Evolutionary conservation across 2,797 vertebrate species (phyloP).

Genomic region (Sphaeramia orbicularis): DNA sequence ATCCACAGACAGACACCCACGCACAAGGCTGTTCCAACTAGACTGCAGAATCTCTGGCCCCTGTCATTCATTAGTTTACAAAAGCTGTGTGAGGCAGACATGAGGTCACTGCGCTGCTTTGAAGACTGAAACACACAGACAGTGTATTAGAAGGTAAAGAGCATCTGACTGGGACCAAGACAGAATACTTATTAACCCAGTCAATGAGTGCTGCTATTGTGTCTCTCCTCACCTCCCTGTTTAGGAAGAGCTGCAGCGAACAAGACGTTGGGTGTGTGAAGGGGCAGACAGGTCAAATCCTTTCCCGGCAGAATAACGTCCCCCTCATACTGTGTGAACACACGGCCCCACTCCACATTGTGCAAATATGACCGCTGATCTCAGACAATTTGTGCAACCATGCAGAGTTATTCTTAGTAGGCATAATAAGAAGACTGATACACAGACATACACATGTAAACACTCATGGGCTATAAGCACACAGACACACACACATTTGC

Average conservation of each 20-base stretch:
- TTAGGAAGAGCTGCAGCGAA: slow-evolving; percentile 62
- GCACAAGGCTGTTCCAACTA: slow-evolving; percentile 29
- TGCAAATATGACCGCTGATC: slow-evolving; percentile 72
- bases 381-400: slow-evolving; percentile 62
- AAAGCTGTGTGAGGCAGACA: slow-evolving; percentile 80
- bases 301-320: slow-evolving; percentile 55
- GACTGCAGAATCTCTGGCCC: slow-evolving; percentile 59
- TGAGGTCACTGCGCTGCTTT: slow-evolving; percentile 82
- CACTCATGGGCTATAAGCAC: slow-evolving; percentile 13
- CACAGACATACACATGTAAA: slow-evolving; percentile 25
- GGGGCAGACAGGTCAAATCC: slow-evolving; percentile 69
- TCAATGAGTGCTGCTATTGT: slow-evolving; percentile 80
- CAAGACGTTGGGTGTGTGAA: slow-evolving; percentile 72
- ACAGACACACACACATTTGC: slow-evolving; percentile 18
- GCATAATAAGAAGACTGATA: slow-evolving; percentile 34
- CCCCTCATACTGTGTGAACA: slow-evolving; percentile 54
- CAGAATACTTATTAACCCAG: slow-evolving; percentile 85
- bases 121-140: slow-evolving; percentile 75
- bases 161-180: slow-evolving; percentile 74
- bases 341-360: slow-evolving; percentile 41
- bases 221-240: slow-evolving; percentile 69
- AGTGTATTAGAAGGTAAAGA: slow-evolving; percentile 81
- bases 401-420: slow-evolving; percentile 56
- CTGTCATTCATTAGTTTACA: slow-evolving; percentile 85
- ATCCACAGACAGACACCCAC: slow-evolving; percentile 54